These are phyloP conservation scores for Dendronephthya gigantea DNA, from an alignment of 64 coral and sea anemone genomes.

Conservation along the genomic window DNA sequence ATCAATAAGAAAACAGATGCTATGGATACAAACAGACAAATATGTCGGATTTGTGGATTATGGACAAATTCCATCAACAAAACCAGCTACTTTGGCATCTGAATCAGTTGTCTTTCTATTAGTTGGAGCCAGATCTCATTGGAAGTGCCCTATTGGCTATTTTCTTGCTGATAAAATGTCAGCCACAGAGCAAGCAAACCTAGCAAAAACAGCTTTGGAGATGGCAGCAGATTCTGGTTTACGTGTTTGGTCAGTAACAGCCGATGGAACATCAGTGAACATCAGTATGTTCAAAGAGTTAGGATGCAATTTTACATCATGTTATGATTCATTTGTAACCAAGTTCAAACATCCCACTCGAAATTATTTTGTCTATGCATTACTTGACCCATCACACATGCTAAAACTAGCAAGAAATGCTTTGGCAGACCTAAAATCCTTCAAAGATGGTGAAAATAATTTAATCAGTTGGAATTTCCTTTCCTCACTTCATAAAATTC, in stretches of 20 bases:
- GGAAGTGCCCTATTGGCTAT: slow-evolving; percentile 4
- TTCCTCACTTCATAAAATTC: neutral
- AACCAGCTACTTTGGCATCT: neutral
- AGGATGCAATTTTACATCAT: neutral
- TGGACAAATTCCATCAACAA: neutral
- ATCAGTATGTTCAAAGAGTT: neutral
- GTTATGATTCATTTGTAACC: neutral
- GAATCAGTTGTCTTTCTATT: neutral
- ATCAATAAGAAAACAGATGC: neutral
- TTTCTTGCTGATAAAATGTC: neutral
- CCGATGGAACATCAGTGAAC: slow-evolving; percentile 1
- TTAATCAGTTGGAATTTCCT: too few species aligned
- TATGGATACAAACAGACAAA: neutral
- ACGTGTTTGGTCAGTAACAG: neutral
- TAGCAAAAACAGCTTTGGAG: neutral
- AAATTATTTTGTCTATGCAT: neutral
- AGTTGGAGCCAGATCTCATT: neutral
- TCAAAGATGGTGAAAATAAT: neutral
- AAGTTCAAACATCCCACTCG: neutral
- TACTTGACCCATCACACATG: neutral
- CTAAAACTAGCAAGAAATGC: neutral
- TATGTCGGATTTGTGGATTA: slow-evolving; percentile 4
- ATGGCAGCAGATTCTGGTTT: neutral
- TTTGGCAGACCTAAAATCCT: neutral
- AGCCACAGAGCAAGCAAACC: neutral